Evolutionary conservation across 2,113 vertebrate genomes (phyloP), one percentile per base, ranked within the genome.

Genomic region (Tympanuchus pallidicinctus): DNA sequence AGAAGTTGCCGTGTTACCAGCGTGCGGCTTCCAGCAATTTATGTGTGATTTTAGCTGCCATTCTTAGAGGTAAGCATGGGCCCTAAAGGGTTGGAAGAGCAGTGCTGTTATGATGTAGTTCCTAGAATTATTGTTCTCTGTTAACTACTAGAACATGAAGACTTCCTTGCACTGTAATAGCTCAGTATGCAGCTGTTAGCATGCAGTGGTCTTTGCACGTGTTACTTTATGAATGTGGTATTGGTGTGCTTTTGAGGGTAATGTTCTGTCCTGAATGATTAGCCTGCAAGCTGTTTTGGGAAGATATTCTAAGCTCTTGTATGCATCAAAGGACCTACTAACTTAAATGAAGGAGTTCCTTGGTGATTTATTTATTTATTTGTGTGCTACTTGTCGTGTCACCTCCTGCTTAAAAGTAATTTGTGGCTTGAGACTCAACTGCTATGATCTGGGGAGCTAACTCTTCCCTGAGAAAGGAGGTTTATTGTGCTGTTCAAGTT

Each of bases 121-220:
- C 16, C 16, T 32, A 42, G 25, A 40, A 25, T 42, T 74, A 6
- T 3, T 40, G 45, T 63, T 11, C 18, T 86, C 47, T 61, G n/a
- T 52, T 54, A 86, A 56, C 11, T 54, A 12, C 11, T 81, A 36
- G 42, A 85, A 60, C 2, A 6, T 6, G 12, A 36, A n/a, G 14
- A 28, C 17, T 15, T 76, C 70, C 65, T 89, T 73, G 36, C 42
- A 8, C 10, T 28, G 16, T 7, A 21, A 11, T 6, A 20, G 9
- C 30, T 80, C 2, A 4, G 74, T n/a, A 19, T 59, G 38, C 32
- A 42, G 42, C 42, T 43, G 5, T 43, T 43, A 43, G 42, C 16
- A 43, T 40, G 40, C 42, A 43, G 25, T 32, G 59, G 59, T 8
- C 10, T 57, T 61, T n/a, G 11, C 22, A 28, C 0, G 0, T 13